Percentiles rank a stretch among this genome's conserved stretches.
Conservation (phyloP, 2,888 invertebrate species). For the Crocallis elinguaria region DNA sequence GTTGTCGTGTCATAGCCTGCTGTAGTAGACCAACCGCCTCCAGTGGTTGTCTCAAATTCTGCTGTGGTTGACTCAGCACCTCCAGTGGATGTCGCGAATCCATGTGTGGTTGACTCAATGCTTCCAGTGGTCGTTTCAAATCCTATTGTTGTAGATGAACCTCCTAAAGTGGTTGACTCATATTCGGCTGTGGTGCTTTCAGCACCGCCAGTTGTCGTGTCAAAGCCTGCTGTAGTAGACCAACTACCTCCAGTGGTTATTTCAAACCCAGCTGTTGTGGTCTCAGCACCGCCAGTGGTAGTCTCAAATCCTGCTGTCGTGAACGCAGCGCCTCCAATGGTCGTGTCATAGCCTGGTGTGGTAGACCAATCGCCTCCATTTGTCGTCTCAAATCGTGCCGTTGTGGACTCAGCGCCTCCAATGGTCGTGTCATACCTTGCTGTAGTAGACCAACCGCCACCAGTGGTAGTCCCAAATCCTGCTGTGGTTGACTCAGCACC, state of each 20-base stretch:
- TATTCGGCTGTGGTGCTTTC: constrained; percentile 12
- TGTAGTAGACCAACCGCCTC: not conserved
- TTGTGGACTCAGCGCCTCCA: not conserved
- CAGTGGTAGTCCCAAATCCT: not conserved
- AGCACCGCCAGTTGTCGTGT: constrained; percentile 6
- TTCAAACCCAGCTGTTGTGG: not conserved
- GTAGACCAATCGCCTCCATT: not conserved
- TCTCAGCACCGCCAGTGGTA: constrained; percentile 1
- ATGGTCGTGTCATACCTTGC: constrained; percentile 1
- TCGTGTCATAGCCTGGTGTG: not conserved
- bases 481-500: not conserved
- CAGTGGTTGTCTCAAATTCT: constrained; percentile 15
- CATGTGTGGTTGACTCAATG: constrained; percentile 5
- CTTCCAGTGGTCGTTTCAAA: constrained; percentile 15
- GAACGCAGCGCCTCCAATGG: not conserved
- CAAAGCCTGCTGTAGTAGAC: not conserved
- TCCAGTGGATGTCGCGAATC: not conserved
- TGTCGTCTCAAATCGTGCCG: constrained; percentile 4
- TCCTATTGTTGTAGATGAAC: too few relatives aligned
- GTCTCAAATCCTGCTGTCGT: not conserved
- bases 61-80: not conserved
- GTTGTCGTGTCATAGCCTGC: not conserved
- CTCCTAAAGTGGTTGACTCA: not conserved
- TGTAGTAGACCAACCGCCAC: not conserved
- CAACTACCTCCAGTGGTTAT: not conserved